Evolutionary conservation across 2,113 vertebrate genomes (phyloP).

Genomic region (Archilochus colubris): DNA sequence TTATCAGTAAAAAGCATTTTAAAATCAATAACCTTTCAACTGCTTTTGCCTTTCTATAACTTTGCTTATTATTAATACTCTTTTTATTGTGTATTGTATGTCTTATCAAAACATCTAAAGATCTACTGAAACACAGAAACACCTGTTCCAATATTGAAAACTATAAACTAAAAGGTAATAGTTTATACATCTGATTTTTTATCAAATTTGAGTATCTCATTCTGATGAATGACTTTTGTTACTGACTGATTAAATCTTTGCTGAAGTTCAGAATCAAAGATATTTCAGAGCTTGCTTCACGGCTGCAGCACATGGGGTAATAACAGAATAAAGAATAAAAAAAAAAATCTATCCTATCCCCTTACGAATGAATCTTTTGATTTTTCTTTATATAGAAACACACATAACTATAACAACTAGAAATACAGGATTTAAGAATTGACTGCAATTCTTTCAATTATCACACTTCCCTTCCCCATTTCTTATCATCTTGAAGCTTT

Average conservation of each 20-base stretch:
- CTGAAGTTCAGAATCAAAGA: not conserved
- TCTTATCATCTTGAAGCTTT: conserved; percentile 60
- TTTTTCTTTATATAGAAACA: not conserved
- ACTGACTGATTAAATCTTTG: not conserved
- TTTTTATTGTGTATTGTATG: not conserved
- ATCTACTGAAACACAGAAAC: not conserved
- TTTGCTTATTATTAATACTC: not conserved
- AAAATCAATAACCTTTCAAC: not conserved
- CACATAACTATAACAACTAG: not conserved
- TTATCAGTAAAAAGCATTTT: not conserved
- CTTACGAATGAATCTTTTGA: not conserved
- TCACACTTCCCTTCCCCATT: conserved; percentile 23
- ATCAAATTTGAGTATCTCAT: not conserved
- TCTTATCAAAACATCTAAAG: not conserved
- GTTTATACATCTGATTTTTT: not conserved
- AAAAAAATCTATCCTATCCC: not conserved
- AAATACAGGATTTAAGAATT: conserved; percentile 40
- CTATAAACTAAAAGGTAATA: not conserved
- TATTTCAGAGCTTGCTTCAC: not conserved
- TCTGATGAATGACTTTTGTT: not conserved
- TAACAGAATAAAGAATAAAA: not conserved
- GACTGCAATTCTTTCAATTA: conserved; percentile 32
- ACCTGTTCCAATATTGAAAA: not conserved
- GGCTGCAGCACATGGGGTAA: not conserved
- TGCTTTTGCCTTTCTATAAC: not conserved